Evolutionary conservation across 1,140 invertebrate genomes (phyloP).

Genomic region (Brachionus rubens): DNA sequence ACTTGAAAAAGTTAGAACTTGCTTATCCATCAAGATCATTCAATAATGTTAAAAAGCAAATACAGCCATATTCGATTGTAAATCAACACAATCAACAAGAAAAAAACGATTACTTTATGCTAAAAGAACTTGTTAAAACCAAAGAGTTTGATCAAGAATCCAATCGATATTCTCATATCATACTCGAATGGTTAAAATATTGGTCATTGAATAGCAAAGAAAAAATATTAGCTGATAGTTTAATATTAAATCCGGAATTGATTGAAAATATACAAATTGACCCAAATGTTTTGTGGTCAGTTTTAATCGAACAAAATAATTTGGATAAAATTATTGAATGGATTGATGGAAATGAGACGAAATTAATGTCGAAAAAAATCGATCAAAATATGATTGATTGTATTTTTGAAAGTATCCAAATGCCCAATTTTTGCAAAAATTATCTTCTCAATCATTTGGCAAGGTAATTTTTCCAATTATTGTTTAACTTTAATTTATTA

Average conservation of each 20-base stretch:
- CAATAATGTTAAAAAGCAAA: background rate
- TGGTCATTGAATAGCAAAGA: background rate
- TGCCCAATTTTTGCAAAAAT: background rate
- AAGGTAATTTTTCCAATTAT: background rate
- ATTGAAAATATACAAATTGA: background rate
- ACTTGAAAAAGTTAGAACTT: background rate
- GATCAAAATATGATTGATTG: conserved; percentile 22
- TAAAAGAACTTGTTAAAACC: background rate
- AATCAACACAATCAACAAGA: background rate
- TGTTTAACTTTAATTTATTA: too few species aligned
- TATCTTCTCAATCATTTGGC: conserved; percentile 20
- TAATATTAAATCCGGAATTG: background rate
- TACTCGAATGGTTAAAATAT: conserved; percentile 19
- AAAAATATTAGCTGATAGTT: conserved; percentile 10
- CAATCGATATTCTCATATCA: conserved; percentile 18
- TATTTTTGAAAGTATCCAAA: background rate
- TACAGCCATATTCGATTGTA: background rate
- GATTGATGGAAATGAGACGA: conserved; percentile 10
- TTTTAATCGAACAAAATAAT: conserved; percentile 15
- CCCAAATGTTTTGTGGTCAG: background rate
- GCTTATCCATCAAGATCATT: conserved; percentile 14
- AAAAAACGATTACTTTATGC: background rate
- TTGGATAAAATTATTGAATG: background rate
- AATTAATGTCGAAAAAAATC: background rate
- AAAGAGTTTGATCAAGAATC: background rate